phyloP scores from a whole-genome alignment of 2,797 vertebrate genomes.

The Sorex maritimensis region DNA sequence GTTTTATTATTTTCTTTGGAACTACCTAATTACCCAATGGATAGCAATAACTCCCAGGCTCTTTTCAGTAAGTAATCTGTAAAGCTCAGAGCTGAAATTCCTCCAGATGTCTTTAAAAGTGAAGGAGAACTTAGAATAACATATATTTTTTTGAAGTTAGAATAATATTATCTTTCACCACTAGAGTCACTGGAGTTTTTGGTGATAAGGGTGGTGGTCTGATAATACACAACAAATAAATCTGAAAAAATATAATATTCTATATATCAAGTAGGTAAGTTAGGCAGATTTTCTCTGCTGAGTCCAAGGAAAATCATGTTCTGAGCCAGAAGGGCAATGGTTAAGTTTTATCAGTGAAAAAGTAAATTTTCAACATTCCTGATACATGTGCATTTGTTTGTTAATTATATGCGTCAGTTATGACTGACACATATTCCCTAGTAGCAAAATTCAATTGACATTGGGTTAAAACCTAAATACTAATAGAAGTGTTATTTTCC shows the following conservation, averaged over 20 bases:
- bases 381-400: background rate
- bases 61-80: constrained; percentile 81
- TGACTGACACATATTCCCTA: constrained; percentile 8
- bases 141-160: constrained; percentile 31
- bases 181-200: background rate
- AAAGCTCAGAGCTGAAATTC: constrained; percentile 64
- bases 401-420: background rate
- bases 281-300: constrained; percentile 59
- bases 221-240: constrained; percentile 26
- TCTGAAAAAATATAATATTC: constrained; percentile 15
- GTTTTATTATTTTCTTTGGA: constrained; percentile 86
- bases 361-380: background rate
- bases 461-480: constrained; percentile 20
- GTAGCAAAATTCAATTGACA: constrained; percentile 22
- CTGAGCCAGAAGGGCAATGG: background rate
- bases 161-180: constrained; percentile 48
- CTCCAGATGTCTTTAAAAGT: constrained; percentile 74
- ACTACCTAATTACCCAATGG: constrained; percentile 81
- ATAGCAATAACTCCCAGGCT: constrained; percentile 74
- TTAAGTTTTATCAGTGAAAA: background rate
- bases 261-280: constrained; percentile 33
- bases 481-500: background rate
- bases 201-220: constrained; percentile 32
- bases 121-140: constrained; percentile 65
- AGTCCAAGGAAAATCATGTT: constrained; percentile 15